phyloP scores from a whole-genome alignment of 2,888 invertebrate genomes.

The Asteroscopus sphinx region DNA sequence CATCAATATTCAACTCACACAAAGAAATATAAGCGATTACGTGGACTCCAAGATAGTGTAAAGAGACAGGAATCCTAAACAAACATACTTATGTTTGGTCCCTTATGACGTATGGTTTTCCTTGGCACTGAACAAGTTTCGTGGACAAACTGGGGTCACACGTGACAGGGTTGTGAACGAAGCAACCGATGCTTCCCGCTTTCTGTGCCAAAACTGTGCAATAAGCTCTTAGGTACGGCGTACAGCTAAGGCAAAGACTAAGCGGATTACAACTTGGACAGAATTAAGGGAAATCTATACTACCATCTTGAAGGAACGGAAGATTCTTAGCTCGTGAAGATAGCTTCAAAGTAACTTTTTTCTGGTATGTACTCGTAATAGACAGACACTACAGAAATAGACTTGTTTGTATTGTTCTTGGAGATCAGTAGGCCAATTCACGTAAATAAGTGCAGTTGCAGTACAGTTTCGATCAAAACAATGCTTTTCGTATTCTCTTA shows the following conservation, averaged over 20 bases:
- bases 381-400: too few relatives aligned
- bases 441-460: too few relatives aligned
- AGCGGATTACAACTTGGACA: conserved; percentile 47
- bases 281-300: conserved; percentile 35
- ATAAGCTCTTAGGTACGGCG: conserved; percentile 37
- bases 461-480: too few relatives aligned
- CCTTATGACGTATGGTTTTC: conserved; percentile 62
- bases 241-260: conserved; percentile 24
- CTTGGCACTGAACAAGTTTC: conserved; percentile 36
- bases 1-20: conserved; percentile 14
- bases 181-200: conserved; percentile 18
- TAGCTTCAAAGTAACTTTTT: too few relatives aligned
- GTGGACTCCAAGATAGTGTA: conserved; percentile 6
- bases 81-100: conserved; percentile 55
- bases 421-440: too few relatives aligned
- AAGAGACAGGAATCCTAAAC: conserved; percentile 59
- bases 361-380: too few relatives aligned
- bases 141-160: conserved; percentile 41
- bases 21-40: conserved; percentile 21
- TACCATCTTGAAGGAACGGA: neutral
- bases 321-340: neutral
- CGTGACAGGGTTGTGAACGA: conserved; percentile 51
- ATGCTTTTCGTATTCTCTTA: too few relatives aligned
- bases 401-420: too few relatives aligned
- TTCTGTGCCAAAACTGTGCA: conserved; percentile 33